A percentile compares a stretch with the other conserved stretches of the same genome.
Conservation (phyloP, 2,888 invertebrate species). For the Calameuta idolon region DNA sequence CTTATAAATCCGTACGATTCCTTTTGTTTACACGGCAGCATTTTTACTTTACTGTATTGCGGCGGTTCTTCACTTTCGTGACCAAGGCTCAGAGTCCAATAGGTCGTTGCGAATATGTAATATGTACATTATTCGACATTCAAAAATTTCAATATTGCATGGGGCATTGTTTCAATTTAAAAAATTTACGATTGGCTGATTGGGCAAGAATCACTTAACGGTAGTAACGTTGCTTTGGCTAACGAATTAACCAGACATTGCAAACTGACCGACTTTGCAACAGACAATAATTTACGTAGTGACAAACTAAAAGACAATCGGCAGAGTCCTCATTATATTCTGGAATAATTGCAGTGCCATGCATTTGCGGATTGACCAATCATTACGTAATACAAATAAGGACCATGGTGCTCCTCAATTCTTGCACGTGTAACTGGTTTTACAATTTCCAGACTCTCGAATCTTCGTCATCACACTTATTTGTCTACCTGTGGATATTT, state of each 20-base stretch:
- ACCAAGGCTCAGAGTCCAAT: not conserved
- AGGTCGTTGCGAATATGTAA: not conserved
- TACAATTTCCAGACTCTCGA: not conserved
- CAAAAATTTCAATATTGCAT: not conserved
- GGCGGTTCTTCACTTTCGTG: not conserved
- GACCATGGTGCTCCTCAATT: not conserved
- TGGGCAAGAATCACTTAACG: not conserved
- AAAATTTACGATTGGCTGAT: not conserved
- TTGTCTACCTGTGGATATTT: not conserved
- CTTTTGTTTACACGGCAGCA: not conserved
- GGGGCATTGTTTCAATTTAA: not conserved
- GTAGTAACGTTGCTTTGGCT: not conserved
- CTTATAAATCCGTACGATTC: not conserved
- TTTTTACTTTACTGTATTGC: not conserved
- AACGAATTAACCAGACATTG: not conserved
- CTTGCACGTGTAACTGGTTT: not conserved
- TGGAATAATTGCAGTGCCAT: not conserved
- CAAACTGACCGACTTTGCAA: not conserved
- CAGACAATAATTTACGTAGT: not conserved
- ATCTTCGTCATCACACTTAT: not conserved
- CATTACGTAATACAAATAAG: not conserved
- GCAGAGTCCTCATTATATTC: not conserved
- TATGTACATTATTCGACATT: not conserved
- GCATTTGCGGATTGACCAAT: not conserved
- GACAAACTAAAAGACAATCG: not conserved